Base-by-base conservation (phyloP, 2,113 vertebrate genomes). In the Conger conger region DNA sequence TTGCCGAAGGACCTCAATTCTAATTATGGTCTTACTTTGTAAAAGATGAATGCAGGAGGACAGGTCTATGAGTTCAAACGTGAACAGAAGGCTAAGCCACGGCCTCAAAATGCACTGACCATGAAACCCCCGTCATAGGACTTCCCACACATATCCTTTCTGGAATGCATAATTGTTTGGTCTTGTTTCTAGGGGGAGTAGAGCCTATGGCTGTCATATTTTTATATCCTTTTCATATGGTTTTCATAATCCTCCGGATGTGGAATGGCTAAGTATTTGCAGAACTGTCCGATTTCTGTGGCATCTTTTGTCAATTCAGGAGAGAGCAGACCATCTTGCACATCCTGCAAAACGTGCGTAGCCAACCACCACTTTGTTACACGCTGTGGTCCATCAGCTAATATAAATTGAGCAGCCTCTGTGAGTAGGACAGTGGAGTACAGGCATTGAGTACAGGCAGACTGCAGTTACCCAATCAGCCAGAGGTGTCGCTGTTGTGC, bases 1-100 rank as follows among this genome's bases (percentile, higher is more conserved):
- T 20, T 81, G 80, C 54, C 45, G 80, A 83, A 36, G 50, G 76
- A 86, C 85, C 50, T 82, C n/a, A n/a, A n/a, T n/a, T n/a, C 81
- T 82, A 79, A 79, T 85, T 84, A 80, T 7, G 76, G 79, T 60
- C 80, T 54, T 76, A 53, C 33, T 42, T 57, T 1, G 37, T 33
- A 18, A 57, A 53, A 54, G 17, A 76, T 45, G 35, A 16, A 33
- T 15, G 42, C 33, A 54, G 57, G 15, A 27, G 36, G 23, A 37
- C 79, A 38, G 42, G 79, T 42, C 40, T 45, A 23, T 45, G 18
- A n/a, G 15, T 80, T 18, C 8, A 79, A 18, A 27, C 37, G 17
- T 36, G 76, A 79, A 36, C 38, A 35, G 17, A 38, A 15, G 20
- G 11, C 18, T 37, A 27, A 81, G 15, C 38, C 53, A 3, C 30